Evolutionary conservation across 2,113 vertebrate genomes (phyloP), one percentile per base, ranked within the genome.

Genomic region (Gadus chalcogrammus): DNA sequence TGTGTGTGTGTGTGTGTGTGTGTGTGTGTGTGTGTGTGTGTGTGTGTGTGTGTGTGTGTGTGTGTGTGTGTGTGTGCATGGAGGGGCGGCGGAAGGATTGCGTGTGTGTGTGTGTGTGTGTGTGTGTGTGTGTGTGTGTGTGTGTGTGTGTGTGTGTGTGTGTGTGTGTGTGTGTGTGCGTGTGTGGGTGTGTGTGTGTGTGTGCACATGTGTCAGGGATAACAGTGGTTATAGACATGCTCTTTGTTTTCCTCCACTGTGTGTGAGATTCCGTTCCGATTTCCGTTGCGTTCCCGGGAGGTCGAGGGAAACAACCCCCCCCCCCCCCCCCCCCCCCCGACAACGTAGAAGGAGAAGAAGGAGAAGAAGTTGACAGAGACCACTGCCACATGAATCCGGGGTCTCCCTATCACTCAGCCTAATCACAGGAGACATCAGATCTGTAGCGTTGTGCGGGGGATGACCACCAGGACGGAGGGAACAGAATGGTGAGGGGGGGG

Each of bases 401-500:
- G 82, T 86, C 86, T 89, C 77, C 75, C 81, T 78, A 84, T 85
- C 89, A 83, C 73, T 84, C 85, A 88, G 86, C 78, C 85, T 92
- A 89, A 94, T 91, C 77, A 74, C 80, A 93, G 91, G 88, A 87
- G 91, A 92, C 90, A 92, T 76, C 89, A 87, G 80, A 89, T 86
- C 81, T 88, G 16, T 16, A 12, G 84, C 87, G 82, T 90, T 92
- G 86, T 92, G 87, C 89, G 89, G 82, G 84, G 85, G 75, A 84
- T 88, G 87, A 66, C 82, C 83, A 87, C 76, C 75, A 74, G 82
- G 85, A 79, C 53, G 15, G 64, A 63, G 65, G 42, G 42, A 48
- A 63, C 65, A 8, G 65, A 68, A 66, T 65, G 15, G 66, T 72
- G 73, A 74, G 42, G 3, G 64, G 65, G 64, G 68, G 68, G 64